Evolutionary conservation across 2,113 vertebrate genomes (phyloP).

Genomic region (Cynocephalus volans): DNA sequence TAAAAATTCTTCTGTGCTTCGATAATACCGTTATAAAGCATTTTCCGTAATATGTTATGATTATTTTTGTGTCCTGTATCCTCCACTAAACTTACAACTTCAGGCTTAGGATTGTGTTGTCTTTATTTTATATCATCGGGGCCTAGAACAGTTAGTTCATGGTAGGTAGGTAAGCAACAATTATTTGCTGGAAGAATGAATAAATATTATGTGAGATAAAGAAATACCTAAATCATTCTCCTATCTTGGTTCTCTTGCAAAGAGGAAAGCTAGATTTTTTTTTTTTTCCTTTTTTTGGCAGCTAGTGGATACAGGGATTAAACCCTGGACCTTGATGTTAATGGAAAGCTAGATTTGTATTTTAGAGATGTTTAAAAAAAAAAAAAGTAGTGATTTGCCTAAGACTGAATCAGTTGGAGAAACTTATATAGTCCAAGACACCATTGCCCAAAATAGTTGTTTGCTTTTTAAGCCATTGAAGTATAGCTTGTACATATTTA

Average conservation of each 20-base stretch:
- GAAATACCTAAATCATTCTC: background rate
- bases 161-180: background rate
- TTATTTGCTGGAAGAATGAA: background rate
- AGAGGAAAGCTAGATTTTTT: background rate
- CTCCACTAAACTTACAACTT: background rate
- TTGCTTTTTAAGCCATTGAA: background rate
- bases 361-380: too few species aligned
- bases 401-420: background rate
- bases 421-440: background rate
- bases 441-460: background rate
- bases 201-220: background rate
- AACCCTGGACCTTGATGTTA: too few species aligned
- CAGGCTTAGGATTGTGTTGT: constrained; percentile 2
- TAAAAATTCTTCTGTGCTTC: background rate
- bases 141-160: background rate
- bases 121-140: background rate
- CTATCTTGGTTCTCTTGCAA: background rate
- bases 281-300: too few species aligned
- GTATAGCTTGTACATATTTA: background rate
- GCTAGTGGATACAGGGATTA: too few species aligned
- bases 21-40: background rate
- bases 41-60: background rate
- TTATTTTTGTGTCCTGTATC: constrained; percentile 32
- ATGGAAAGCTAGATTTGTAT: too few species aligned
- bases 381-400: background rate